Conservation (phyloP, 2,113 vertebrate species). For the Anseranas semipalmata region DNA sequence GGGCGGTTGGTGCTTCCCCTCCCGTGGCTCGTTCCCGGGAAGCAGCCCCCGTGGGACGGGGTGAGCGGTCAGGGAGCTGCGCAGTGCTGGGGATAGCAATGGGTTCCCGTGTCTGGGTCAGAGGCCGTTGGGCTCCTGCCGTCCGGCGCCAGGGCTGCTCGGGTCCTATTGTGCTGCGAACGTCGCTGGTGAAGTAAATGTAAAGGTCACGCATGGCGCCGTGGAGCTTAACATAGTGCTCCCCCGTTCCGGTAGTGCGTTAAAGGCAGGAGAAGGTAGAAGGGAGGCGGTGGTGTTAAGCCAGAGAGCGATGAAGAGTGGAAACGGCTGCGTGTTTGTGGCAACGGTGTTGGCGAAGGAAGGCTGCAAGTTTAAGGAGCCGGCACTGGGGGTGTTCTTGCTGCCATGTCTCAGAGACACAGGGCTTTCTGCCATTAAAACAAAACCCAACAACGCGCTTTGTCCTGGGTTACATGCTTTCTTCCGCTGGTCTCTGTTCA, state of each 20-base stretch:
- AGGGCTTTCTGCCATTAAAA: not conserved
- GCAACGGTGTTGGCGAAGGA: not conserved
- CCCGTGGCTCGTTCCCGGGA: too few species aligned
- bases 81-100: not conserved
- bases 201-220: rapidly evolving
- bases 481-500: not conserved
- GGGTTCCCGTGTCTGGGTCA: rapidly evolving
- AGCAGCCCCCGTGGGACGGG: not conserved
- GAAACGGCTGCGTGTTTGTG: not conserved
- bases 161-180: not conserved
- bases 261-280: not conserved
- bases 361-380: not conserved
- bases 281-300: not conserved
- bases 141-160: not conserved
- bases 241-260: not conserved
- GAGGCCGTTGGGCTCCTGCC: not conserved
- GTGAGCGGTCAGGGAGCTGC: slow-evolving; percentile 70
- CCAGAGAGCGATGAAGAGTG: not conserved
- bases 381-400: not conserved
- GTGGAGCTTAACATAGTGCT: not conserved
- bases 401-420: rapidly evolving
- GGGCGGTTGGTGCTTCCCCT: too few species aligned
- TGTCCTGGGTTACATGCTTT: rapidly evolving
- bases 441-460: not conserved
- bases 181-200: not conserved